Percentiles rank a stretch among this genome's conserved stretches.
Evolutionary conservation across 2,797 vertebrate genomes (phyloP).

Genomic region (Etheostoma nigrum): DNA sequence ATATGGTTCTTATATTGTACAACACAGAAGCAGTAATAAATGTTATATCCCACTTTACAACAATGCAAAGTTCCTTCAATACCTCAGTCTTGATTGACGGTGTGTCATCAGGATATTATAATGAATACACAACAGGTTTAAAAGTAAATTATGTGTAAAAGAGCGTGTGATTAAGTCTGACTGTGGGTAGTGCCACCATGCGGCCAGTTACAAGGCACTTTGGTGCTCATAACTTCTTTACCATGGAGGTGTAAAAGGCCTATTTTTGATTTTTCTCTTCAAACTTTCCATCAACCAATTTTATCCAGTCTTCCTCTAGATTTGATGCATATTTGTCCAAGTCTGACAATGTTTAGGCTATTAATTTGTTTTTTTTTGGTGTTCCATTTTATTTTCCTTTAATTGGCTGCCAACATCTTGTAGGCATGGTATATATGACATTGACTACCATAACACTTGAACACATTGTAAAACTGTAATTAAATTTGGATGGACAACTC

Average conservation of each 20-base stretch:
- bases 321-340: background rate
- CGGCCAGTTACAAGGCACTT: background rate
- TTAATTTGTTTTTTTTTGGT: background rate
- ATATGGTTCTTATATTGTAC: background rate
- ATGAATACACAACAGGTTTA: slow-evolving; percentile 10
- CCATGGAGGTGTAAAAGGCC: background rate
- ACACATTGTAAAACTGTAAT: background rate
- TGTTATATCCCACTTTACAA: slow-evolving; percentile 13
- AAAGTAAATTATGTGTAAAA: slow-evolving; percentile 13
- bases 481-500: background rate
- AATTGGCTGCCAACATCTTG: background rate
- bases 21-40: slow-evolving; percentile 1
- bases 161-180: background rate
- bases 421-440: background rate
- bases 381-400: background rate
- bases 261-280: background rate
- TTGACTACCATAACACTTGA: background rate
- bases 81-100: background rate
- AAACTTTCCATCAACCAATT: background rate
- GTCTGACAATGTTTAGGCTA: background rate
- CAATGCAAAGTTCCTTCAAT: background rate
- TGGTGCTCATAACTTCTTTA: background rate
- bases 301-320: background rate
- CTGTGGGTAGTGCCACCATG: background rate
- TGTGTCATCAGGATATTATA: background rate